A percentile compares a stretch with the other conserved stretches of the same genome.
Evolutionary conservation across 2,113 vertebrate species (phyloP).

Genomic region (Litocranius walleri): DNA sequence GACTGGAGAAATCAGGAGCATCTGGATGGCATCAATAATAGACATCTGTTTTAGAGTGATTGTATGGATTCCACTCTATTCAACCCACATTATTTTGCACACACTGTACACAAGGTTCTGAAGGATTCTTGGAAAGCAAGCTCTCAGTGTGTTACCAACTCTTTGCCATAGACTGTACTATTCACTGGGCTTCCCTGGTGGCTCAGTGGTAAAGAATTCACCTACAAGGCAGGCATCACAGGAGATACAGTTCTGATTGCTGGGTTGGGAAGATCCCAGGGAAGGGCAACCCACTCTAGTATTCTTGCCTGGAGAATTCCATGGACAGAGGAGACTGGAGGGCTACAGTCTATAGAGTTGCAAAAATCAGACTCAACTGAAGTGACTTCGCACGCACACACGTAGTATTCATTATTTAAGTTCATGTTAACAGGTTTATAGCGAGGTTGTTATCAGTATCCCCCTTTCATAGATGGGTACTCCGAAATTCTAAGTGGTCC

Average conservation of each 20-base stretch:
- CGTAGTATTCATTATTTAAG: neutral
- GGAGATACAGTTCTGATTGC: neutral
- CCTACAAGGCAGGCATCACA: neutral
- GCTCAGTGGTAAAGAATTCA: neutral
- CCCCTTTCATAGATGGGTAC: neutral
- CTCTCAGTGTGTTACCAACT: accelerated
- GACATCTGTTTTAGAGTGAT: neutral
- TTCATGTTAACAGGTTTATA: neutral
- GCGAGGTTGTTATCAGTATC: too few species aligned
- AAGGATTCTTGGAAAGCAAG: neutral
- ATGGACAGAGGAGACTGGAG: neutral
- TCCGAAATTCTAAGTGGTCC: neutral
- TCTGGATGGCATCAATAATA: neutral
- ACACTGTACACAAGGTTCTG: neutral
- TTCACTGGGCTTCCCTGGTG: accelerated
- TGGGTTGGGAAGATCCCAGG: neutral
- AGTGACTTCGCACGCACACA: neutral
- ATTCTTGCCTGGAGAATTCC: neutral
- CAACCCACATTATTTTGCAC: neutral
- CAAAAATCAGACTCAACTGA: neutral
- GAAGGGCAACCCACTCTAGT: neutral
- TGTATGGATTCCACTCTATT: neutral
- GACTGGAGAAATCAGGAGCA: neutral
- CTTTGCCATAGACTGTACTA: accelerated
- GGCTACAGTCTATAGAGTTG: neutral